These are phyloP conservation scores for Gryllus bimaculatus DNA, from an alignment of 1,140 invertebrate genomes.

Conservation along the genomic window DNA sequence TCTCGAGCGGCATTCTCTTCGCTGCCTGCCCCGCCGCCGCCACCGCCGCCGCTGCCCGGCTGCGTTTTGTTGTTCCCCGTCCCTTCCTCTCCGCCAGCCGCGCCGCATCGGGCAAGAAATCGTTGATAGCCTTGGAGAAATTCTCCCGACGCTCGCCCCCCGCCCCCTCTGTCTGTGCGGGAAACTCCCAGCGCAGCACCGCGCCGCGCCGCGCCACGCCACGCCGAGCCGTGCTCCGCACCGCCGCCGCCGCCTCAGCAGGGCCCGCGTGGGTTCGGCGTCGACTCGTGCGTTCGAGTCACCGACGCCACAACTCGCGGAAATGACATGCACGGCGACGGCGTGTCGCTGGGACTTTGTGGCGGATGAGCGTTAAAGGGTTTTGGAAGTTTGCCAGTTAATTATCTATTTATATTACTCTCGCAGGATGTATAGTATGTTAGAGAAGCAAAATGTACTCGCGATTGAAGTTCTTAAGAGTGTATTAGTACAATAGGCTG, in stretches of 20 bases:
- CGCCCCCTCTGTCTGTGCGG: neutral
- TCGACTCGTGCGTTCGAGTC: neutral
- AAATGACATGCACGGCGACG: neutral
- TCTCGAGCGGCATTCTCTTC: neutral
- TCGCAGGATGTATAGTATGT: no score
- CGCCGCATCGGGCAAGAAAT: neutral
- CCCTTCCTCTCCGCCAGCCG: no score
- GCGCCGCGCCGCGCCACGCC: no score
- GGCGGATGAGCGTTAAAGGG: no score
- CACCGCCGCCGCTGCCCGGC: no score
- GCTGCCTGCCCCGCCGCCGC: neutral
- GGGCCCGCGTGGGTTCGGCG: neutral
- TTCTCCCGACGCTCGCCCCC: neutral
- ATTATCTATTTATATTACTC: no score
- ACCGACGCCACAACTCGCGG: neutral
- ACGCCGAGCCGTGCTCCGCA: no score
- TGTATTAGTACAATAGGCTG: no score
- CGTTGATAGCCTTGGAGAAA: slow-evolving; percentile 3
- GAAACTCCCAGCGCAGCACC: neutral
- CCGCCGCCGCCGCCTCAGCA: neutral
- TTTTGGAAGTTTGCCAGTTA: no score
- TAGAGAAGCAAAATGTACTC: no score
- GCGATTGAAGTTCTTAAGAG: no score
- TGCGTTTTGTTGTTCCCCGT: slow-evolving; percentile 1
- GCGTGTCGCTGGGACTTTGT: neutral